A percentile compares a stretch with the other conserved stretches of the same genome.
phyloP scores from a whole-genome alignment of 1,140 invertebrate genomes.

The Zophobas morio region DNA sequence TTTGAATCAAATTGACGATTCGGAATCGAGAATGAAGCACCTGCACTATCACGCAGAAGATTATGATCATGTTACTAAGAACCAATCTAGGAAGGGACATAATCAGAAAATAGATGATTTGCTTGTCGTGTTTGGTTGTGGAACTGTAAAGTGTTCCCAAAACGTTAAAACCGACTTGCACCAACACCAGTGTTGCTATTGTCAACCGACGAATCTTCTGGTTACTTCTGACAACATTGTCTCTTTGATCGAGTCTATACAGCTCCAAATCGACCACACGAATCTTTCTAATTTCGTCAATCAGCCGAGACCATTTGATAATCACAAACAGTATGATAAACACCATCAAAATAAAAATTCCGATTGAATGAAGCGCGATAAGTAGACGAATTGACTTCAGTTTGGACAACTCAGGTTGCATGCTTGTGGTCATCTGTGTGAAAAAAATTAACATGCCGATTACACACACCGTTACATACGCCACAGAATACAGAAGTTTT shows the following conservation, averaged over 20 bases:
- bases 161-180: background rate
- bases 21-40: constrained; percentile 13
- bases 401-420: background rate
- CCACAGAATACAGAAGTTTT: background rate
- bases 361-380: background rate
- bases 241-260: background rate
- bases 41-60: background rate
- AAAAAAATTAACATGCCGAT: background rate
- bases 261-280: background rate
- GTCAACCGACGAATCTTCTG: too few relatives aligned
- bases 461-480: background rate
- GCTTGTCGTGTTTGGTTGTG: background rate
- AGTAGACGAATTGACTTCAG: background rate
- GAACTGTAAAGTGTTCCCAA: background rate
- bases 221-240: background rate
- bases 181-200: background rate
- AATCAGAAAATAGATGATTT: background rate
- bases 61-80: background rate
- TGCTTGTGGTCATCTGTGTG: background rate
- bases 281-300: background rate
- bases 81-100: background rate
- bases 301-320: background rate
- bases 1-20: constrained; percentile 14
- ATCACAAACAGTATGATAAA: constrained; percentile 4
- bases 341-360: constrained; percentile 11